Base-by-base conservation (phyloP, 1,140 invertebrate species). In the Matsumurasca onukii region DNA sequence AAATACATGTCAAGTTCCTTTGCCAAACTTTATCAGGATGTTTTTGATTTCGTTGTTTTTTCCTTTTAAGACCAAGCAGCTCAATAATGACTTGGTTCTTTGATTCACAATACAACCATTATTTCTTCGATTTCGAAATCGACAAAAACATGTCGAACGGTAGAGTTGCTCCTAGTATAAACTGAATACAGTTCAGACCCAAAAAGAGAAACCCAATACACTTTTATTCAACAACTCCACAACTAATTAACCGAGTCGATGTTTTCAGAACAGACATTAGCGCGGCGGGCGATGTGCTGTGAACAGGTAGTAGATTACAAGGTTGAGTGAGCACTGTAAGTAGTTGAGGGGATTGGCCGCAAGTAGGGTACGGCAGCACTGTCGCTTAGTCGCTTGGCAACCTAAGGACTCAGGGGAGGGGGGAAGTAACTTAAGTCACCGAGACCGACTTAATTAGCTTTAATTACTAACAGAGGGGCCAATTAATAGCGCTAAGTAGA, bases 361-460 rank as follows among this genome's bases (percentile, higher is more conserved):
- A 59, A 59, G 55, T 25, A 24, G 55, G 17, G 34, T 17, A 39
- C 34, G 34, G 34, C 34, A 17, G 55, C 25, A 59, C 22, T 12
- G 55, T 59, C 55, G 55, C 55, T 29, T 39, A 59, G 55, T 59
- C 55, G 55, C 55, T 59, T 59, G 55, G 55, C 55, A 59, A 59
- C 55, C 34, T 31, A 1, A 31, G 20, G 62, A 2, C 1, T n/a
- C 27, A 34, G 34, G 1, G 2, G 12, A 34, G 55, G 55, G 66
- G 22, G 31, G 51, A 24, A 31, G 9, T 31, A 22, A 34, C 66
- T 31, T 67, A 57, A 67, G 51, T 67, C 55, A 57, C 48, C 30
- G 51, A 27, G 51, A 17, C 48, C 29, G 45, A 67, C 55, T 70
- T 70, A 70, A 70, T 70, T 70, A 70, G 69, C 51, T 70, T 70